Conservation (phyloP, 2,113 vertebrate species). For the Myotis yumanensis region DNA sequence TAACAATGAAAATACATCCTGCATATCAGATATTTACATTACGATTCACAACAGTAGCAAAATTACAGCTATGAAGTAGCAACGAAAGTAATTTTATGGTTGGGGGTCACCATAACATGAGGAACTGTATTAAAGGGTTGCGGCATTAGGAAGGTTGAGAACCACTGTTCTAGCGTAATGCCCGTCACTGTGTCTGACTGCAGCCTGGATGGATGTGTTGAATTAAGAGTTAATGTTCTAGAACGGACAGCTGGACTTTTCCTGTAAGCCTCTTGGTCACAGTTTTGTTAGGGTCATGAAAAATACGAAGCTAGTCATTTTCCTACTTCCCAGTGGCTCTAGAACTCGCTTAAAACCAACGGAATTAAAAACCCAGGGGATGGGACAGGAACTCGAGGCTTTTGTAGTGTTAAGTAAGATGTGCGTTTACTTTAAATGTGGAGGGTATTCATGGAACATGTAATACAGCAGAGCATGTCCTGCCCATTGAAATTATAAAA, state of each 20-base stretch:
- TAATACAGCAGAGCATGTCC: background rate
- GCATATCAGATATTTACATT: too few relatives aligned
- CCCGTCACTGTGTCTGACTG: background rate
- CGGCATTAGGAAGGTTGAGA: too few relatives aligned
- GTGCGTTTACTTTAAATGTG: background rate
- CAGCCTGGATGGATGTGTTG: slow-evolving; percentile 3
- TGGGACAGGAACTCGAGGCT: background rate
- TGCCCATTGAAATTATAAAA: background rate
- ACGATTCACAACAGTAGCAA: too few relatives aligned
- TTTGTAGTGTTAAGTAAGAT: background rate
- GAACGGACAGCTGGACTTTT: background rate
- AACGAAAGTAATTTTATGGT: too few relatives aligned
- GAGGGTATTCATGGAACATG: background rate
- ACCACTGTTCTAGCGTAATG: background rate
- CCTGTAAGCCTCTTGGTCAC: background rate
- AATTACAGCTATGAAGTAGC: too few relatives aligned
- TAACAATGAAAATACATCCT: too few relatives aligned
- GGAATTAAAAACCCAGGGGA: background rate
- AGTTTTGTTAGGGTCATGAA: background rate
- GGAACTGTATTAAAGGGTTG: too few relatives aligned
- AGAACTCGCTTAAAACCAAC: background rate
- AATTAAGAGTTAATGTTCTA: slow-evolving; percentile 26
- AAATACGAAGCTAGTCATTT: background rate
- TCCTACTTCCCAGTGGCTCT: background rate
- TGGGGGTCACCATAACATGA: too few relatives aligned